Conservation (phyloP, 1,140 invertebrate genomes). For the Atta colombica region DNA sequence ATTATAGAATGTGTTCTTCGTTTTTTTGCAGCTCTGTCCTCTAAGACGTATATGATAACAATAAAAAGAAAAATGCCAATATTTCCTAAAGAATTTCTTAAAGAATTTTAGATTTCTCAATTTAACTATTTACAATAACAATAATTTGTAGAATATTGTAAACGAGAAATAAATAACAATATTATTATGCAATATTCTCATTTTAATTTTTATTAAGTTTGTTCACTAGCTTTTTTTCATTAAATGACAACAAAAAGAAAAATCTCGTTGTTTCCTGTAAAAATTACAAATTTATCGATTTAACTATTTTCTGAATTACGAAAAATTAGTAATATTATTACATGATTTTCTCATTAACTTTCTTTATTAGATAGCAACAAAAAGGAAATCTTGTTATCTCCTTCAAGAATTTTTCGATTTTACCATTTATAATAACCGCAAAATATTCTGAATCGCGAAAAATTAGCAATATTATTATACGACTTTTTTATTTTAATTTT, state of each 20-base stretch:
- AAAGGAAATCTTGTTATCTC: conserved; percentile 1
- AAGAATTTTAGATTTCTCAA: not conserved
- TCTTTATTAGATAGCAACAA: not conserved
- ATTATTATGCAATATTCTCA: not conserved
- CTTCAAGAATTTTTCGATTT: not conserved
- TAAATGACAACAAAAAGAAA: no score
- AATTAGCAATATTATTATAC: not conserved
- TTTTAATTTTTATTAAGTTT: not conserved
- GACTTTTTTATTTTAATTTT: not conserved
- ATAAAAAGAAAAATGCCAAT: not conserved
- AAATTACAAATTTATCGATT: no score
- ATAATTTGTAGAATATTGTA: not conserved
- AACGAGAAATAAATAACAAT: not conserved
- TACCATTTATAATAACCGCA: not conserved
- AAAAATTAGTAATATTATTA: no score
- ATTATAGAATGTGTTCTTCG: conserved; percentile 51
- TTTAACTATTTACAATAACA: not conserved
- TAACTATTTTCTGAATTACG: no score
- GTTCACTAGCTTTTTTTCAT: not conserved
- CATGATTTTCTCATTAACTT: no score
- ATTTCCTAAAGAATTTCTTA: not conserved
- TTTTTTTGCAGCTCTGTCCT: conserved; percentile 34
- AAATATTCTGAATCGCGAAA: not conserved
- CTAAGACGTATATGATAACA: not conserved
- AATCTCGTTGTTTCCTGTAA: no score